Conservation (phyloP, 2,888 invertebrate species). For the Heliconius charithonia region DNA sequence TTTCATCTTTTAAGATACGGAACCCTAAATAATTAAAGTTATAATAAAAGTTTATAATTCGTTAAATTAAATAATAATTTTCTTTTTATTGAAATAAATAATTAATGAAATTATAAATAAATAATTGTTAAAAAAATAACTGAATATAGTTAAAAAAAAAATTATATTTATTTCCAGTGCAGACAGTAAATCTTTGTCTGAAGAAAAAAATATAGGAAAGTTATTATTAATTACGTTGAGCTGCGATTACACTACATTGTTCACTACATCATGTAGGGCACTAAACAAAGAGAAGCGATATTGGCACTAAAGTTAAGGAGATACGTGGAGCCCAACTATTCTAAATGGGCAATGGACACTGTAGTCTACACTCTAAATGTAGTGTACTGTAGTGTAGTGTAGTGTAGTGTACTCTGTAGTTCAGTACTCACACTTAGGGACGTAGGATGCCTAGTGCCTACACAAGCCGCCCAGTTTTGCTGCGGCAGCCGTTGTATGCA, state of each 20-base stretch:
- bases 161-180: too few species aligned
- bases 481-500: slow-evolving; percentile 8
- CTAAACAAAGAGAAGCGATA: neutral
- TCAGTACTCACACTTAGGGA: slow-evolving; percentile 1
- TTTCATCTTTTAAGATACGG: too few species aligned
- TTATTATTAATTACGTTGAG: neutral
- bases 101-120: neutral
- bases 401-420: slow-evolving; percentile 5
- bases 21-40: neutral
- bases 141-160: too few species aligned
- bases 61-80: neutral
- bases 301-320: neutral
- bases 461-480: neutral
- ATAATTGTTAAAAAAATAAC: too few species aligned
- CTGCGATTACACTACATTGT: neutral
- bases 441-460: slow-evolving; percentile 5
- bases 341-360: neutral
- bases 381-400: too few species aligned
- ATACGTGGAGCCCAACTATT: neutral
- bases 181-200: too few species aligned
- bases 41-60: neutral
- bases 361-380: neutral
- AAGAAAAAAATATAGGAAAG: too few species aligned
- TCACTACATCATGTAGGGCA: neutral
- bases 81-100: neutral